These are phyloP conservation scores for Leptoclinus maculatus DNA, from an alignment of 2,797 vertebrate species.

Conservation along the genomic window DNA sequence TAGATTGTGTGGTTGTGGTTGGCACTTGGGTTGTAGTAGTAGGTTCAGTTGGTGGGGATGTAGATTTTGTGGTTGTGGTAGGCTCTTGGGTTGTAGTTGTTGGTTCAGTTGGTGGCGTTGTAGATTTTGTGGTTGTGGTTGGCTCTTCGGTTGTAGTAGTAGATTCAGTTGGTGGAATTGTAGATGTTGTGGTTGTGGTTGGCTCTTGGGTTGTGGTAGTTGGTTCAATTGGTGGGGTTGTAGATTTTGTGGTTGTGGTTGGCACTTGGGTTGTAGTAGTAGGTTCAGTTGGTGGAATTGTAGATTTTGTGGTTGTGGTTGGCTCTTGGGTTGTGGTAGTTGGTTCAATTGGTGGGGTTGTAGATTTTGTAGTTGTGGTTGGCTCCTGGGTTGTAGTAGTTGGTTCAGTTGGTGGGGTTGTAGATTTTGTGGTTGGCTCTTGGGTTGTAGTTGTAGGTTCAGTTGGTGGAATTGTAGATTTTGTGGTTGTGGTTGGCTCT, in stretches of 20 bases:
- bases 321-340: not conserved
- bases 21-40: not conserved
- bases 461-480: not conserved
- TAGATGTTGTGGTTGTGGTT: not conserved
- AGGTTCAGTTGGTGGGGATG: not conserved
- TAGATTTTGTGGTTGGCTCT: not conserved
- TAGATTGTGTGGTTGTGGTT: not conserved
- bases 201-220: not conserved
- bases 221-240: not conserved
- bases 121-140: not conserved
- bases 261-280: not conserved
- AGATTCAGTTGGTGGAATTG: not conserved
- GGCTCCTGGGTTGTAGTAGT: not conserved
- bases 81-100: not conserved
- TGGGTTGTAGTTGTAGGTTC: not conserved
- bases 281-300: not conserved
- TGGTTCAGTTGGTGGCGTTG: not conserved
- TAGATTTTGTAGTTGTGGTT: not conserved
- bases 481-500: not conserved
- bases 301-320: not conserved
- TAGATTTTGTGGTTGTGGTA: not conserved
- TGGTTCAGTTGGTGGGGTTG: not conserved
- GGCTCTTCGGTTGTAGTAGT: not conserved
- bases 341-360: not conserved
- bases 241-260: not conserved